A percentile compares a stretch with the other conserved stretches of the same genome.
Evolutionary conservation across 2,888 invertebrate genomes (phyloP).

Genomic region (Ochropleura plecta): DNA sequence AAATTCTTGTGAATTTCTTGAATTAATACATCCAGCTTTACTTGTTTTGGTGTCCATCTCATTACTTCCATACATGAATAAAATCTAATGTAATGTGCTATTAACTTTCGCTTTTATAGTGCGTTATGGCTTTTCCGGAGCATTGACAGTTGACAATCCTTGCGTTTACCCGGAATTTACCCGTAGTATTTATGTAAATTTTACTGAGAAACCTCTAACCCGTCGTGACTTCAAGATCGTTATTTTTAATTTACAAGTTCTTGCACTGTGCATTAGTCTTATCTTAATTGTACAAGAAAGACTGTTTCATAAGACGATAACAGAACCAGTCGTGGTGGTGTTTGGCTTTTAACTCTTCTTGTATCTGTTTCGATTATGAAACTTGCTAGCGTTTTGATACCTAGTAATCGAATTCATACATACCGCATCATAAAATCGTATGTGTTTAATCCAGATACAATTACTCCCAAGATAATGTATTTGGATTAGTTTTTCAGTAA

Average conservation of each 20-base stretch:
- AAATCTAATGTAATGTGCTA: slow-evolving; percentile 42
- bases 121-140: slow-evolving; percentile 38
- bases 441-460: slow-evolving; percentile 41
- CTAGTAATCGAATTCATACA: slow-evolving; percentile 4
- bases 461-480: slow-evolving; percentile 42
- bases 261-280: slow-evolving; percentile 68
- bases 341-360: slow-evolving; percentile 35
- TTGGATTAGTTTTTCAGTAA: slow-evolving; percentile 42
- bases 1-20: slow-evolving; percentile 1
- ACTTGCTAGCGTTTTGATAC: slow-evolving; percentile 26
- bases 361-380: slow-evolving; percentile 32
- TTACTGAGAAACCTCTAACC: slow-evolving; percentile 69
- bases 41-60: slow-evolving; percentile 9
- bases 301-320: slow-evolving; percentile 65
- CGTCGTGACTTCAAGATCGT: slow-evolving; percentile 69
- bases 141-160: slow-evolving; percentile 55
- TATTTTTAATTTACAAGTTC: slow-evolving; percentile 73
- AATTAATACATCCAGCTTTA: slow-evolving; percentile 10
- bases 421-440: slow-evolving; percentile 35
- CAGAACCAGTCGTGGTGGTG: slow-evolving; percentile 39
- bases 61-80: slow-evolving; percentile 47
- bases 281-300: slow-evolving; percentile 72
- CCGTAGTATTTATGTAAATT: slow-evolving; percentile 68
- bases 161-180: slow-evolving; percentile 64
- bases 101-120: slow-evolving; percentile 59